A percentile compares a stretch with the other conserved stretches of the same genome.
phyloP scores from a whole-genome alignment of 2,888 invertebrate species.

The Cylindroiulus punctatus region DNA sequence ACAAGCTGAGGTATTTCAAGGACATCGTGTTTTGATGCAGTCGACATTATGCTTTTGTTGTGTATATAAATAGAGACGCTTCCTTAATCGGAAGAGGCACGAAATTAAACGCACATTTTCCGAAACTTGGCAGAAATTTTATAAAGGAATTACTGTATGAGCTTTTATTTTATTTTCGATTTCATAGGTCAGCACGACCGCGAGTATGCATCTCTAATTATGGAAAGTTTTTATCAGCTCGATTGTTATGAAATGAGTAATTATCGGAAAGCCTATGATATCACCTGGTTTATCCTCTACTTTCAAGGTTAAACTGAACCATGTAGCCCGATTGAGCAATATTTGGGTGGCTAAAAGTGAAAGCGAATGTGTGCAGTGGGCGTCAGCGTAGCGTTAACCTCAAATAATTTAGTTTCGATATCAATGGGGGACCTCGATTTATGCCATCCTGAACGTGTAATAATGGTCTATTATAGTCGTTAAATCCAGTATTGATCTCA shows the following conservation, averaged over 20 bases:
- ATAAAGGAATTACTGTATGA: neutral
- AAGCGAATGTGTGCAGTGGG: neutral
- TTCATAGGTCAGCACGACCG: neutral
- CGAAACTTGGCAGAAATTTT: neutral
- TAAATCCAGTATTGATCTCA: neutral
- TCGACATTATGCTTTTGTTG: neutral
- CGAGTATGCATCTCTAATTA: neutral
- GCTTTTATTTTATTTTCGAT: too few species aligned
- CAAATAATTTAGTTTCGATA: neutral
- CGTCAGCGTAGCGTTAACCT: constrained; percentile 16
- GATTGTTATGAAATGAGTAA: too few species aligned
- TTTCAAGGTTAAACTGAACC: neutral
- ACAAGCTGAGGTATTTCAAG: neutral
- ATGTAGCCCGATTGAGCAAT: neutral
- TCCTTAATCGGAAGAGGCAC: neutral
- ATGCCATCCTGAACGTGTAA: too few species aligned
- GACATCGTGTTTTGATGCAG: neutral
- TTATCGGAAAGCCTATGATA: too few species aligned
- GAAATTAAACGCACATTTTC: neutral
- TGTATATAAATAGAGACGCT: neutral
- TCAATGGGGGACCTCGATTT: too few species aligned
- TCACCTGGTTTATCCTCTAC: neutral
- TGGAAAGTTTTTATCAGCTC: neutral
- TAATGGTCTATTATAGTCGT: neutral
- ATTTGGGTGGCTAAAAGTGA: neutral